A percentile compares a stretch with the other conserved stretches of the same genome.
These are phyloP conservation scores for Falco berigora DNA, from an alignment of 2,797 vertebrate genomes.

Conservation along the genomic window DNA sequence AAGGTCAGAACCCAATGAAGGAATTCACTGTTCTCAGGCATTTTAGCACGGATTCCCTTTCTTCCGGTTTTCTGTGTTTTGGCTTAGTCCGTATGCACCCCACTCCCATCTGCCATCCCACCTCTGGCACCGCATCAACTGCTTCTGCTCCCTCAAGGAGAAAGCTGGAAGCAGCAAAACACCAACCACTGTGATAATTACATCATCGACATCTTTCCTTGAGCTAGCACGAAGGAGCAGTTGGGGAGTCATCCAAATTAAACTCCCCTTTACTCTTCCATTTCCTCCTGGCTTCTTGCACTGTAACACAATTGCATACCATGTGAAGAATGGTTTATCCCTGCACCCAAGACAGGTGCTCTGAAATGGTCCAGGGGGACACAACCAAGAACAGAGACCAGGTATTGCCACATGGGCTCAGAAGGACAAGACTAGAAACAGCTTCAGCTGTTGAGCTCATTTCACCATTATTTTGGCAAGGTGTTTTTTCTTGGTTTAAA, in stretches of 20 bases:
- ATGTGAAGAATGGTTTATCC: fast-evolving
- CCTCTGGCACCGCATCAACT: not conserved
- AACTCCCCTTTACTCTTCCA: not conserved
- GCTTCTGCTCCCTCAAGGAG: not conserved
- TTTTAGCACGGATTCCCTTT: not conserved
- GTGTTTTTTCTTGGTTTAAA: not conserved
- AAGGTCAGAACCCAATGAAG: not conserved
- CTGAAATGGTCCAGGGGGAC: not conserved
- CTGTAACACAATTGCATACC: not conserved
- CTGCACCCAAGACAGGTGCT: too few relatives aligned
- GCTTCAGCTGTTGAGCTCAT: not conserved
- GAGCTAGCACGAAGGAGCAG: not conserved
- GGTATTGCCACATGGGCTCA: fast-evolving
- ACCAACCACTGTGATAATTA: not conserved
- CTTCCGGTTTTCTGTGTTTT: not conserved
- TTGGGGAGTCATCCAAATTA: not conserved
- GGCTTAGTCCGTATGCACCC: not conserved
- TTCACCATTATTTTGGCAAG: not conserved
- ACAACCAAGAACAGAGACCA: not conserved
- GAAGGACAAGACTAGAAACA: not conserved
- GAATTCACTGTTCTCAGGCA: not conserved
- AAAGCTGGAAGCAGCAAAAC: not conserved
- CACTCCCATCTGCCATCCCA: not conserved
- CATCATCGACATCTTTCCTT: not conserved
- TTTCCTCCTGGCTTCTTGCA: not conserved